Base-by-base conservation (phyloP, 2,888 invertebrate genomes). In the Diabrotica balteata region DNA sequence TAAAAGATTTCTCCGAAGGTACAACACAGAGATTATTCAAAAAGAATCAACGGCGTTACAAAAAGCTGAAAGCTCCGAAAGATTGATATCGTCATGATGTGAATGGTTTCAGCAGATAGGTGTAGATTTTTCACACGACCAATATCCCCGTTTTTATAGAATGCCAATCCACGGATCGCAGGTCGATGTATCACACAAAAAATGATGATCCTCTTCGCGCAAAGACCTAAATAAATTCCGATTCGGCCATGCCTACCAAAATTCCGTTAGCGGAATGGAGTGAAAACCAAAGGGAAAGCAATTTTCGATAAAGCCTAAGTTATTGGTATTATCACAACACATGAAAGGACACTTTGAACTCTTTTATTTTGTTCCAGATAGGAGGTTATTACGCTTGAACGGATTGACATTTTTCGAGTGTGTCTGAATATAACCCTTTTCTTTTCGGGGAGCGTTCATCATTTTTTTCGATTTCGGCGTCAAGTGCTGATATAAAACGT, bases 71-170 rank as follows among this genome's bases (percentile, higher is more conserved):
- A 66, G 66, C 64, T 55, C 57, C 61, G 57, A 59, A 50, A 72
- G 73, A 73, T 73, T 73, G 72, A 73, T 73, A 73, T 72, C 72
- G 59, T 52, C 66, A 50, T 67, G 62, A 66, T 69, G 72, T 63
- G 67, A 69, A 72, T 67, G 73, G 70, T 70, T 72, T 63, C 59
- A 55, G 66, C 49, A 66, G 70, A 72, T 72, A 61, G 70, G 59
- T 66, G 63, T 46, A 64, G 58, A 72, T 73, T 72, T 69, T 71
- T 72, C 72, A 73, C 61, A 62, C 64, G 47, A 59, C 66, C 70
- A 61, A 64, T 59, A 63, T 69, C 65, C 68, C 61, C 49, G 60
- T 68, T 68, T 69, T 69, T 68, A 54, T 65, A 49, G 49, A 60
- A 63, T 61, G 55, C 63, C 66, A 47, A 59, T 58, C 55, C 57